Percentiles rank a stretch among this genome's conserved stretches.
Evolutionary conservation across 2,113 vertebrate genomes (phyloP).

Genomic region (Spilogale gracilis): DNA sequence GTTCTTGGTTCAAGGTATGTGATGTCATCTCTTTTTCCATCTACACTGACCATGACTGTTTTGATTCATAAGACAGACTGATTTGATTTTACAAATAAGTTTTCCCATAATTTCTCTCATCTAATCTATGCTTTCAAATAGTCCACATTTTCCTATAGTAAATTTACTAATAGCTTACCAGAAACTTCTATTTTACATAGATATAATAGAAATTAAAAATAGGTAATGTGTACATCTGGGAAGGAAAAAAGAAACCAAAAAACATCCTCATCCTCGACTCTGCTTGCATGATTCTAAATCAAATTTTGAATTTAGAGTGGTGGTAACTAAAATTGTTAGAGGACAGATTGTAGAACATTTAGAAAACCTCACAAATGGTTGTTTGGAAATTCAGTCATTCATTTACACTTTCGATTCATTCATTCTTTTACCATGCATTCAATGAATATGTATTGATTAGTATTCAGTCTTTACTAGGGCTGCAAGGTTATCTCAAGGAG

Average conservation of each 20-base stretch:
- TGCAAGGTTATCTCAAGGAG: background rate
- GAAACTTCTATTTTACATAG: background rate
- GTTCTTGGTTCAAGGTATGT: background rate
- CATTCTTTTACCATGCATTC: background rate
- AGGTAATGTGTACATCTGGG: background rate
- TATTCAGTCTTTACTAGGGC: background rate
- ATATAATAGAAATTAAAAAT: background rate
- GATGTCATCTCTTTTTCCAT: background rate
- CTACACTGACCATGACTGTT: background rate
- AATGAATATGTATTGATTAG: background rate
- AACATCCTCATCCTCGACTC: background rate
- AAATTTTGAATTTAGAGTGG: constrained; percentile 40
- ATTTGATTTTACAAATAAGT: constrained; percentile 34
- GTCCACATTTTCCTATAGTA: background rate
- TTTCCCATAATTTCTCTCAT: background rate
- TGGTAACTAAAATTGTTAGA: constrained; percentile 44
- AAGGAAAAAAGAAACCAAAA: background rate
- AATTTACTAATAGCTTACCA: background rate
- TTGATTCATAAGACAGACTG: constrained; percentile 9
- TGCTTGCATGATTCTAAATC: background rate
- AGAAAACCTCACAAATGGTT: background rate
- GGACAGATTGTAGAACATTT: background rate
- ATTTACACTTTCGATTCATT: background rate
- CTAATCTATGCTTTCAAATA: background rate
- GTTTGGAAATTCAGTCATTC: background rate